Conservation (phyloP, 2,113 vertebrate species). For the Gobiocypris rarus region DNA sequence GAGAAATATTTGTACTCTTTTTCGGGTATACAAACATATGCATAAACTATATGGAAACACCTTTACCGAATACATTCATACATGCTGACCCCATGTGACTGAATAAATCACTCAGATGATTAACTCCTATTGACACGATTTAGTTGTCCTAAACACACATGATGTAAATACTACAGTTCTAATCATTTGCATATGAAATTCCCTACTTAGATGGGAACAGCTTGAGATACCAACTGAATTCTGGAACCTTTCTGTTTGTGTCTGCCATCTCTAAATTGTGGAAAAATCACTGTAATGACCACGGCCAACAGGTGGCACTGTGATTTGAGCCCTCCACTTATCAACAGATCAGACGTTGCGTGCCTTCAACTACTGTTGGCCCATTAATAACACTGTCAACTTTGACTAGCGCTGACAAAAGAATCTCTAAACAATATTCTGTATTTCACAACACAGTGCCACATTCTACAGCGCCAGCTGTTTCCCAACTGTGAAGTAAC, state of each 20-base stretch:
- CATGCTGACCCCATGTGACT: neutral
- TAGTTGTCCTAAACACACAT: neutral
- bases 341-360: neutral
- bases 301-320: constrained; percentile 42
- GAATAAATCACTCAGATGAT: neutral
- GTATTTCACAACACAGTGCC: constrained; percentile 43
- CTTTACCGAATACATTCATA: neutral
- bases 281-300: neutral
- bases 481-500: constrained; percentile 44
- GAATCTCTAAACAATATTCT: constrained; percentile 53
- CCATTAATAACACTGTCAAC: neutral
- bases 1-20: neutral
- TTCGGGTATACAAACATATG: neutral
- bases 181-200: neutral
- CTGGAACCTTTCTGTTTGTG: neutral
- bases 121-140: neutral
- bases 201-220: neutral
- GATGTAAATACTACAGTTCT: neutral
- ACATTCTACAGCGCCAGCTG: constrained; percentile 20
- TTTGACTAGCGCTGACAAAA: neutral
- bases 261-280: neutral
- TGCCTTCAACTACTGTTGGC: neutral
- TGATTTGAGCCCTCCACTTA: neutral
- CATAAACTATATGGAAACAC: neutral
- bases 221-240: neutral